Evolutionary conservation across 2,888 invertebrate species (phyloP), one percentile per base, ranked within the genome.

Genomic region (Steinernema hermaphroditum): DNA sequence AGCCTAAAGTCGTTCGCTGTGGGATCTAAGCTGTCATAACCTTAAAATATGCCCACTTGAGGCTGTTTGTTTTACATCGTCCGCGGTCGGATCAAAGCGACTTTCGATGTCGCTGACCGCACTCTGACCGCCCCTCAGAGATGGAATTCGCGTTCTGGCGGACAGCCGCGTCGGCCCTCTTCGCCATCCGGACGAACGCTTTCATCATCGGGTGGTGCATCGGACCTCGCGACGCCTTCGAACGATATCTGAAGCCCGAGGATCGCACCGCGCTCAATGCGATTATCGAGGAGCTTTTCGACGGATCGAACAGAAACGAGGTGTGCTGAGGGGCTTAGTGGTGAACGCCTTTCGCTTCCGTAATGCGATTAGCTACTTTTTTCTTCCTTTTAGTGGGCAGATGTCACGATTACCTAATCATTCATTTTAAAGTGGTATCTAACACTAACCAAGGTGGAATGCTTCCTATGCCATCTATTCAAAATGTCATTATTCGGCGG

Each of bases 171-270:
- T 12, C 24, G 50, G 50, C 50, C 12, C 24, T 50, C 50, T 50
- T 22, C 50, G 50, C 12, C 2, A 12, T 22, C 4, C 34, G 29
- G 62, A 14, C 32, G 9, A 32, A 22, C 8, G 62, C 29, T 22
- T 72, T 72, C 68, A 27, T 72, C 16, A 49, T 72, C 29, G 69
- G 72, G 2, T 41, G 32, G 27, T 72, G 72, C 44, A 72, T 72
- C 19, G 72, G 72, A 1, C 72, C 72, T n/a, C 37, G 68, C 16
- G 46, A 62, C 1, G 69, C 54, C 16, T 72, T 72, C 44, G 72
- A 72, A 32, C 14, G 72, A 27, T 72, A 70, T 49, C 22, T 72
- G 41, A 44, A 37, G 22, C 41, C 22, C 2, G 50, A 62, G n/a
- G 50, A 72, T 22, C 44, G 69, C 24, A 43, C 34, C 14, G 69